Percentiles rank a stretch among this genome's conserved stretches.
Evolutionary conservation across 2,113 vertebrate genomes (phyloP).

Genomic region (Lamprotornis superbus): DNA sequence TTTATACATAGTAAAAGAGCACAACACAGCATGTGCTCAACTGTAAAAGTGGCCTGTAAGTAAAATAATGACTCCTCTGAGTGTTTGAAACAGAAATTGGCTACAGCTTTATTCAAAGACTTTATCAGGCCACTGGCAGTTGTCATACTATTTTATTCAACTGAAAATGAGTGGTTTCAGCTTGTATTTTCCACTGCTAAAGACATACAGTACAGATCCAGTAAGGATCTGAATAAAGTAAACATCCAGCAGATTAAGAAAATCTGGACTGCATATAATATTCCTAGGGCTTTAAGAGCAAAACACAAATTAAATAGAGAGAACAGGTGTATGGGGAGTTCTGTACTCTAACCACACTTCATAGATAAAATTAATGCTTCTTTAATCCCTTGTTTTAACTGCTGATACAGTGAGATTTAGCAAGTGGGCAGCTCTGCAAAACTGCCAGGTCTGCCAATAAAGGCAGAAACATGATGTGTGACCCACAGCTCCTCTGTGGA

Average conservation of each 20-base stretch:
- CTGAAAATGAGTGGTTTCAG: not conserved
- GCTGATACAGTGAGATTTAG: not conserved
- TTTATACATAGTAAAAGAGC: not conserved
- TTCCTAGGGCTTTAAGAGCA: not conserved
- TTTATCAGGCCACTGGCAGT: not conserved
- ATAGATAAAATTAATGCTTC: not conserved
- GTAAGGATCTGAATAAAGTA: not conserved
- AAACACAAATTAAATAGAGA: not conserved
- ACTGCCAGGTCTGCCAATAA: not conserved
- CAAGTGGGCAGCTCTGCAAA: not conserved
- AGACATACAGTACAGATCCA: not conserved
- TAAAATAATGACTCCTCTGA: not conserved
- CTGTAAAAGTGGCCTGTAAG: not conserved
- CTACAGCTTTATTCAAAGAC: not conserved
- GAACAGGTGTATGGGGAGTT: not conserved
- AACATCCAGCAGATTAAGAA: not conserved
- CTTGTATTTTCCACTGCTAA: not conserved
- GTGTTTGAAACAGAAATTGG: constrained; percentile 9
- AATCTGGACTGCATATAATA: not conserved
- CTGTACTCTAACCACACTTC: not conserved
- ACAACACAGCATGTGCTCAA: not conserved
- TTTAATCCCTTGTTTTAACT: not conserved
- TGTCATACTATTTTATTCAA: not conserved
- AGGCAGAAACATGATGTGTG: not conserved
- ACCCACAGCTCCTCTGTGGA: not conserved